A percentile compares a stretch with the other conserved stretches of the same genome.
Evolutionary conservation across 2,797 vertebrate species (phyloP).

Genomic region (Eulemur coronatus): DNA sequence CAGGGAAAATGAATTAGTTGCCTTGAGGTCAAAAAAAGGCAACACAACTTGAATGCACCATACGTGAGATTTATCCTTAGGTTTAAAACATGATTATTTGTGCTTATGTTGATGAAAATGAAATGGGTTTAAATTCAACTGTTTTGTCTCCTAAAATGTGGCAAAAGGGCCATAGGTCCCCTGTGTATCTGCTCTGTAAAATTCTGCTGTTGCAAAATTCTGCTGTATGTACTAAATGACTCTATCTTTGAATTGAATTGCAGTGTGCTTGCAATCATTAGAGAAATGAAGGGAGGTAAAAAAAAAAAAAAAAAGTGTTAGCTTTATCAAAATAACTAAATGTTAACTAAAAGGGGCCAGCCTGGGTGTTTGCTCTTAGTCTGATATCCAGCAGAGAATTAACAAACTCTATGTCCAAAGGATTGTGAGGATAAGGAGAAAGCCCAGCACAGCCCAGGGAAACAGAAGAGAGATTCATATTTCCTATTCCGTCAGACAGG

Average conservation of each 20-base stretch:
- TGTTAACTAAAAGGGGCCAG: background rate
- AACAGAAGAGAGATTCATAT: background rate
- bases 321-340: background rate
- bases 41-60: background rate
- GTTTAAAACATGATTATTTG: slow-evolving; percentile 41
- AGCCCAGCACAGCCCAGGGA: background rate
- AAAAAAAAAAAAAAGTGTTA: background rate
- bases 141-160: slow-evolving; percentile 29
- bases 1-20: slow-evolving; percentile 19
- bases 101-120: slow-evolving; percentile 35
- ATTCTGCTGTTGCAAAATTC: background rate
- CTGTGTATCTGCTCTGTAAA: background rate
- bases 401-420: background rate
- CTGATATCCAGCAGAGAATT: background rate
- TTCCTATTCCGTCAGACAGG: background rate
- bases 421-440: background rate
- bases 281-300: background rate
- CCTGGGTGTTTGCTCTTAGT: background rate
- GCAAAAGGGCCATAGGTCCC: background rate
- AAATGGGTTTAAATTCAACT: slow-evolving; percentile 46
- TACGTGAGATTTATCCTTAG: background rate
- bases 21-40: slow-evolving; percentile 19
- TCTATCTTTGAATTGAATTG: background rate
- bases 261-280: background rate
- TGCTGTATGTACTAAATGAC: background rate